These are phyloP conservation scores for Sylvilagus bachmani DNA, from an alignment of 2,113 vertebrate genomes.

Conservation along the genomic window DNA sequence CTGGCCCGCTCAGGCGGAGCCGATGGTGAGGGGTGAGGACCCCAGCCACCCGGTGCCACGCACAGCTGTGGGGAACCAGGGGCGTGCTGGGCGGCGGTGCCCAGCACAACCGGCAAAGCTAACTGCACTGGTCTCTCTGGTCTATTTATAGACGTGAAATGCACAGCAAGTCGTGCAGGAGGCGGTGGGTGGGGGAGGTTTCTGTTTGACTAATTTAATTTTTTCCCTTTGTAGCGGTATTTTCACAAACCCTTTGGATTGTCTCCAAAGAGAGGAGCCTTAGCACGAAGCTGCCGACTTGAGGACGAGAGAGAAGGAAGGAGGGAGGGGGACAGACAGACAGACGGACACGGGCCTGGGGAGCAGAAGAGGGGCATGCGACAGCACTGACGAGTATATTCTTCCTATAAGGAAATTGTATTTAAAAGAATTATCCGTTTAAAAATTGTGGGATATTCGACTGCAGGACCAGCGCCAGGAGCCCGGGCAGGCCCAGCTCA, in stretches of 20 bases:
- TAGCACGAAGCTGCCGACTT: not conserved
- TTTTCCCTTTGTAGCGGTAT: constrained; percentile 18
- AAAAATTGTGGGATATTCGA: not conserved
- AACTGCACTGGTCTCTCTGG: not conserved
- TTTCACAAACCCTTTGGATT: constrained; percentile 58
- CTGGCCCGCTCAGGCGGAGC: too few relatives aligned
- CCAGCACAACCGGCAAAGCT: not conserved
- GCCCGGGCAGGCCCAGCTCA: too few relatives aligned
- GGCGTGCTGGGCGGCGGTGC: too few relatives aligned
- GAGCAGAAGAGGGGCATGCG: not conserved
- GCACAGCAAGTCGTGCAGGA: not conserved
- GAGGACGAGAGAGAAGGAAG: not conserved
- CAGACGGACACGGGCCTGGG: too few relatives aligned
- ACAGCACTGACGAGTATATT: not conserved
- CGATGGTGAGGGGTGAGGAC: too few relatives aligned
- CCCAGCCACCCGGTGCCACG: too few relatives aligned
- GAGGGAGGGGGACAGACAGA: not conserved
- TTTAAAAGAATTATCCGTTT: not conserved
- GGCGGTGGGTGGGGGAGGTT: not conserved
- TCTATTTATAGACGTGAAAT: constrained; percentile 7
- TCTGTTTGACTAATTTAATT: not conserved
- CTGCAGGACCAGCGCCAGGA: not conserved
- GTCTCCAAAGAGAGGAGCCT: not conserved
- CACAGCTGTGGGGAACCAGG: not conserved
- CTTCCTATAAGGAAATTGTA: not conserved